Conservation (phyloP, 2,113 vertebrate genomes). For the Notothenia rossii region DNA sequence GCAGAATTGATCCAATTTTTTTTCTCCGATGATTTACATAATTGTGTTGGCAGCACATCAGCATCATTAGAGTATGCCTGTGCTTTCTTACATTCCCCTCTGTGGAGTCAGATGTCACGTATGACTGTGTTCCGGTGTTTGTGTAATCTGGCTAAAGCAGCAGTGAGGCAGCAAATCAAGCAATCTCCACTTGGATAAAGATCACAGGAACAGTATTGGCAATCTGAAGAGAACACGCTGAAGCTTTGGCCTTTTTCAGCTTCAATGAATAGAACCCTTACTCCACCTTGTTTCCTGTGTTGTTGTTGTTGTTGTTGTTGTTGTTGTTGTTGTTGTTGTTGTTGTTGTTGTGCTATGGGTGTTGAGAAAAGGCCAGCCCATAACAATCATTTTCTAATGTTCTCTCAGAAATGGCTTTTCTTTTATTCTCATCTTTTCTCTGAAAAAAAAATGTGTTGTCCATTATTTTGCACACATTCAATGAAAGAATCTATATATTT, state of each 20-base stretch:
- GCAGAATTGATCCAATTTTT: too few relatives aligned
- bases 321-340: neutral
- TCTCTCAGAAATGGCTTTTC: neutral
- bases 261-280: slow-evolving; percentile 52
- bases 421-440: neutral
- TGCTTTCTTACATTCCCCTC: slow-evolving; percentile 4
- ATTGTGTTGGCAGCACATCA: too few relatives aligned
- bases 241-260: slow-evolving; percentile 48
- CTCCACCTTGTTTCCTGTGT: slow-evolving; percentile 9
- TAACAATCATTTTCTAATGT: slow-evolving; percentile 2
- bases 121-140: neutral
- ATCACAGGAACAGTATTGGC: slow-evolving; percentile 57
- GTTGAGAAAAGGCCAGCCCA: slow-evolving; percentile 13
- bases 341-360: neutral
- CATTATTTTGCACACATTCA: neutral
- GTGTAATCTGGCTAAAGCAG: slow-evolving; percentile 19
- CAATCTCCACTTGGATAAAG: slow-evolving; percentile 50
- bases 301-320: neutral
- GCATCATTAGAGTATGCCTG: neutral
- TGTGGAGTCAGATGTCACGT: slow-evolving; percentile 5
- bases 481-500: neutral
- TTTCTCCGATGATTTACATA: too few relatives aligned
- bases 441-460: neutral
- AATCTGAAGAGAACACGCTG: slow-evolving; percentile 54
- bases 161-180: slow-evolving; percentile 61